A percentile compares a stretch with the other conserved stretches of the same genome.
Evolutionary conservation across 2,888 invertebrate genomes (phyloP).

Genomic region (Temnothorax ravouxi): DNA sequence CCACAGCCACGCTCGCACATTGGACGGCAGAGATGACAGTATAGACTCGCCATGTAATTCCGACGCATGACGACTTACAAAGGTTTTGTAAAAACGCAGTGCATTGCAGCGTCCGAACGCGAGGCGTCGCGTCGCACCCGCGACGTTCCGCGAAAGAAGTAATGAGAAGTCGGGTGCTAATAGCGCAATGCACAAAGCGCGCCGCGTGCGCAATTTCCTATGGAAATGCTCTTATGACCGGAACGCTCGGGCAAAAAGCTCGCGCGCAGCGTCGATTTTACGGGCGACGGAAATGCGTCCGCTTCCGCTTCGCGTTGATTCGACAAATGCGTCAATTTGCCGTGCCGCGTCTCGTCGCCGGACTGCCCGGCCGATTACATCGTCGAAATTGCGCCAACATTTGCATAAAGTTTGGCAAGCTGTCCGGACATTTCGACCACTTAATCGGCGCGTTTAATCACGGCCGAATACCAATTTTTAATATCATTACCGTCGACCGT

Average conservation of each 20-base stretch:
- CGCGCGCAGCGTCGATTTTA: constrained; percentile 20
- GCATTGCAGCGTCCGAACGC: not conserved
- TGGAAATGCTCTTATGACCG: constrained; percentile 16
- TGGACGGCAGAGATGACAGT: not conserved
- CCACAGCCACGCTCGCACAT: not conserved
- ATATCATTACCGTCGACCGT: not conserved
- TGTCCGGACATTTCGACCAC: constrained; percentile 33
- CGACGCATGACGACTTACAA: constrained; percentile 28
- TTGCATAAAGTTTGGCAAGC: constrained; percentile 49
- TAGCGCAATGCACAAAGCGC: constrained; percentile 42
- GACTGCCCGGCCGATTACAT: not conserved
- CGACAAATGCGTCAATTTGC: constrained; percentile 54
- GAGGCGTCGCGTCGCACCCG: constrained; percentile 37
- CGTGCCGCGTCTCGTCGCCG: not conserved
- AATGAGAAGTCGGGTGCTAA: constrained; percentile 51
- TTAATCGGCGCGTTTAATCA: constrained; percentile 43
- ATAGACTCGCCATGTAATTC: constrained; percentile 23
- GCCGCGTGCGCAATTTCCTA: constrained; percentile 38
- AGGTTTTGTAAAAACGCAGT: constrained; percentile 14
- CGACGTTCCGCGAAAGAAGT: constrained; percentile 48
- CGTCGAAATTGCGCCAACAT: constrained; percentile 39
- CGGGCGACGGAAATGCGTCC: constrained; percentile 45
- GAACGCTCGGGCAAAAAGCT: constrained; percentile 32
- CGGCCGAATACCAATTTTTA: constrained; percentile 38
- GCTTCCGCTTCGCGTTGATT: constrained; percentile 44